Evolutionary conservation across 2,797 vertebrate species (phyloP).

Genomic region (Spondyliosoma cantharus): DNA sequence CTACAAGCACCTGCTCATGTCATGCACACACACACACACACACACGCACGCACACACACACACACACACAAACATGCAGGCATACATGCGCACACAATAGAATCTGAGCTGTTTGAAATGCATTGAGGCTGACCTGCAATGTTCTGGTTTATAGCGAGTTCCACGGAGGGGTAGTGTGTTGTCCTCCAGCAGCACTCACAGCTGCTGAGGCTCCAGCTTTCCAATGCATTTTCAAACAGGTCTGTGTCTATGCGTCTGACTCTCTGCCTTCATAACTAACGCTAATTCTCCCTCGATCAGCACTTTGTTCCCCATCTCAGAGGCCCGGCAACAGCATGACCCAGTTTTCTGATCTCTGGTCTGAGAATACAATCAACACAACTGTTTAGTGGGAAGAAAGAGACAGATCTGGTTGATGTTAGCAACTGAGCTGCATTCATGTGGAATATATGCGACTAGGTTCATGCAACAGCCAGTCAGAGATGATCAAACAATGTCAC

Average conservation of each 20-base stretch:
- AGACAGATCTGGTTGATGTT: neutral
- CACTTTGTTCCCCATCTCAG: conserved; percentile 19
- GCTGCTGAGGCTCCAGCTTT: conserved; percentile 10
- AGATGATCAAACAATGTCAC: neutral
- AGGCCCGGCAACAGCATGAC: conserved; percentile 50
- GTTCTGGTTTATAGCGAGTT: conserved; percentile 39
- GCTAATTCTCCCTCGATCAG: conserved; percentile 27
- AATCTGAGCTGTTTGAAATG: conserved; percentile 49
- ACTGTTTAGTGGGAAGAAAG: conserved; percentile 2
- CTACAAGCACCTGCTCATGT: neutral
- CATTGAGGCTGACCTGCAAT: conserved; percentile 29
- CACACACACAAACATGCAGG: neutral
- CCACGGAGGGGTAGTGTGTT: conserved; percentile 10
- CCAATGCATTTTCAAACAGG: conserved; percentile 50
- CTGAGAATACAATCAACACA: conserved; percentile 27
- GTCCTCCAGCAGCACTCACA: conserved; percentile 22
- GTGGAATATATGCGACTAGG: neutral
- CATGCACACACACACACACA: neutral
- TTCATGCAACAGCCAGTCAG: neutral
- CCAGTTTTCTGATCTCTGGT: conserved; percentile 52
- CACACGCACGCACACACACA: neutral
- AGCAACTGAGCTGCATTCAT: neutral
- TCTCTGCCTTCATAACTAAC: conserved; percentile 38
- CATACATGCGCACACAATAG: conserved; percentile 3
- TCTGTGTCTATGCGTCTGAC: conserved; percentile 13